Evolutionary conservation across 30 jellyfish, hydroid and myxozoan genomes (phyloP).

Genomic region (Turritopsis rubra): DNA sequence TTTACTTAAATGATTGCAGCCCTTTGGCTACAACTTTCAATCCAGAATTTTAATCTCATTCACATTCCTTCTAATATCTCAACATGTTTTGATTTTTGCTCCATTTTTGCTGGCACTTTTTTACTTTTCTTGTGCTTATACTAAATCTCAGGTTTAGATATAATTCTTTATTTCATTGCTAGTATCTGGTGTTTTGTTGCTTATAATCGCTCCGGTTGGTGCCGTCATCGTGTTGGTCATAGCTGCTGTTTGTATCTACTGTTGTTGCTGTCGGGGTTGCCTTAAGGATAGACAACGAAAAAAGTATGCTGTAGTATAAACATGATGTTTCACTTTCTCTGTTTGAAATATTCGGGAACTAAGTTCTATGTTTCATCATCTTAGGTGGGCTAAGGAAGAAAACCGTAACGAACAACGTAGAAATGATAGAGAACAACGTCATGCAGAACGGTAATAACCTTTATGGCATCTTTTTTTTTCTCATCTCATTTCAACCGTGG

Average conservation of each 20-base stretch:
- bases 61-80: too few relatives aligned
- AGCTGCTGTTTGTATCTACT: not conserved
- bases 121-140: too few relatives aligned
- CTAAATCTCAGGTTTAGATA: too few relatives aligned
- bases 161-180: not conserved
- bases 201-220: not conserved
- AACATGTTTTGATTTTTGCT: too few relatives aligned
- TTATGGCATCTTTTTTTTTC: not conserved
- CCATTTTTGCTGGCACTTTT: too few relatives aligned
- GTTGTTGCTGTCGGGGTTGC: conserved; percentile 9
- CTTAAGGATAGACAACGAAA: not conserved
- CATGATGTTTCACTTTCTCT: not conserved
- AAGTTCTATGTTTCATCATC: not conserved
- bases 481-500: too few relatives aligned
- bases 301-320: not conserved
- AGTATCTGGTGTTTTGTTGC: not conserved
- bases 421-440: conserved; percentile 6
- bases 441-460: conserved; percentile 2
- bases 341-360: not conserved
- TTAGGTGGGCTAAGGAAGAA: conserved; percentile 12
- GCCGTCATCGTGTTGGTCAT: not conserved
- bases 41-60: too few relatives aligned
- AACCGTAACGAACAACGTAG: not conserved
- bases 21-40: too few relatives aligned
- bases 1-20: too few relatives aligned